phyloP scores from a whole-genome alignment of 2,113 vertebrate species.

The Megaleporinus macrocephalus region DNA sequence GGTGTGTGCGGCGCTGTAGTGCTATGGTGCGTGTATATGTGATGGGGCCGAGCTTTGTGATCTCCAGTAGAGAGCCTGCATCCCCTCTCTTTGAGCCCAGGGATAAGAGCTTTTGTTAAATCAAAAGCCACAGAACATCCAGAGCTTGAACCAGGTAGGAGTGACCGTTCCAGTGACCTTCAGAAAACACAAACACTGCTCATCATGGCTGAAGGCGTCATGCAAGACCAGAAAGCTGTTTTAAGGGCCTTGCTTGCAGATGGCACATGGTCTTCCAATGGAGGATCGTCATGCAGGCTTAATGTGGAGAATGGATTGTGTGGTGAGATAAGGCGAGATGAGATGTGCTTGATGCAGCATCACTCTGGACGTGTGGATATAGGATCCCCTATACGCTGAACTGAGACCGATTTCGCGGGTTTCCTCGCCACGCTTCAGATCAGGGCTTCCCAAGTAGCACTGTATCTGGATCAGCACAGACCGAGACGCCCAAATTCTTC shows the following conservation, averaged over 20 bases:
- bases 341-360: conserved; percentile 12
- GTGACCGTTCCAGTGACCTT: conserved; percentile 58
- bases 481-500: conserved; percentile 18
- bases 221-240: conserved; percentile 53
- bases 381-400: conserved; percentile 2
- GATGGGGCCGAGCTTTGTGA: conserved; percentile 6
- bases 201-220: conserved; percentile 66
- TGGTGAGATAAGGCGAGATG: conserved; percentile 38
- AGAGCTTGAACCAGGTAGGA: neutral
- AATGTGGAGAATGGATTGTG: conserved; percentile 47
- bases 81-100: conserved; percentile 16
- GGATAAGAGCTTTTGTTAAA: conserved; percentile 10
- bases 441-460: neutral
- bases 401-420: neutral
- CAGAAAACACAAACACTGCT: conserved; percentile 65
- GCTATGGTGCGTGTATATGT: neutral
- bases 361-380: conserved; percentile 19
- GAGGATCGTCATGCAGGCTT: conserved; percentile 37
- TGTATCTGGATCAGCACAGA: conserved; percentile 8
- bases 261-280: conserved; percentile 22
- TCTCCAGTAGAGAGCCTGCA: neutral
- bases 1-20: neutral
- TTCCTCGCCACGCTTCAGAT: conserved; percentile 2
- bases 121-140: neutral
- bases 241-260: conserved; percentile 41